These are phyloP conservation scores for Calephelis nemesis DNA, from an alignment of 1,140 invertebrate species.

Conservation along the genomic window DNA sequence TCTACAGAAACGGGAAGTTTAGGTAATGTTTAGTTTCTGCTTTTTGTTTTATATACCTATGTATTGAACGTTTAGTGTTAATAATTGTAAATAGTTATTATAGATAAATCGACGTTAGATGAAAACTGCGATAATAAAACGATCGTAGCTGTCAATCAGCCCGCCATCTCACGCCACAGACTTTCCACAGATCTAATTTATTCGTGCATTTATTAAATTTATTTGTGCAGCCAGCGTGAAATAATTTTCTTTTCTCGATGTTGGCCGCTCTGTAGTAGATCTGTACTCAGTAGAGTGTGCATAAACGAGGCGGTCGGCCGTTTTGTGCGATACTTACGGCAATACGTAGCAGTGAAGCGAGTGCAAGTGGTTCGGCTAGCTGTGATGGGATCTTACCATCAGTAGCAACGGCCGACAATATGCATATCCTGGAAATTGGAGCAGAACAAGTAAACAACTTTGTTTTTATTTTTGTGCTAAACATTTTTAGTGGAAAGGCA, in stretches of 20 bases:
- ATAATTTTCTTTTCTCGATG: slow-evolving; percentile 71
- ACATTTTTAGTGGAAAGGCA: slow-evolving; percentile 25
- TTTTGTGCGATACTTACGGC: slow-evolving; percentile 30
- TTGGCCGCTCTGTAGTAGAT: slow-evolving; percentile 33
- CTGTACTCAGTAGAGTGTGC: slow-evolving; percentile 54
- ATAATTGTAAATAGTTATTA: slow-evolving; percentile 37
- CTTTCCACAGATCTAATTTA: slow-evolving; percentile 72
- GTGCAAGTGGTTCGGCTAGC: slow-evolving; percentile 31
- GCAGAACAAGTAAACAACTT: slow-evolving; percentile 64
- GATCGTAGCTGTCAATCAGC: slow-evolving; percentile 56
- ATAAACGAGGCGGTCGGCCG: slow-evolving; percentile 45
- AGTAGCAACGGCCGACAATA: slow-evolving; percentile 46
- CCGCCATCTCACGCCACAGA: slow-evolving; percentile 48
- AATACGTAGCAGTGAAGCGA: slow-evolving; percentile 31
- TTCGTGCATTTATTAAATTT: slow-evolving; percentile 71
- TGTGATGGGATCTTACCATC: slow-evolving; percentile 47
- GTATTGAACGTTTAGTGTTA: neutral
- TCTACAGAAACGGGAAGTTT: no score
- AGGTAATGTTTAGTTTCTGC: no score
- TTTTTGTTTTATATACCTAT: neutral
- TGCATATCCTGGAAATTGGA: slow-evolving; percentile 72
- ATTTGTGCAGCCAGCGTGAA: slow-evolving; percentile 72
- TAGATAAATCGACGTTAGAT: slow-evolving; percentile 43
- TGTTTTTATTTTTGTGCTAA: slow-evolving; percentile 32
- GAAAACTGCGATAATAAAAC: slow-evolving; percentile 58